Percentiles rank a stretch among this genome's conserved stretches.
Evolutionary conservation across 2,888 invertebrate species (phyloP).

Genomic region (Drosophila helvetica): DNA sequence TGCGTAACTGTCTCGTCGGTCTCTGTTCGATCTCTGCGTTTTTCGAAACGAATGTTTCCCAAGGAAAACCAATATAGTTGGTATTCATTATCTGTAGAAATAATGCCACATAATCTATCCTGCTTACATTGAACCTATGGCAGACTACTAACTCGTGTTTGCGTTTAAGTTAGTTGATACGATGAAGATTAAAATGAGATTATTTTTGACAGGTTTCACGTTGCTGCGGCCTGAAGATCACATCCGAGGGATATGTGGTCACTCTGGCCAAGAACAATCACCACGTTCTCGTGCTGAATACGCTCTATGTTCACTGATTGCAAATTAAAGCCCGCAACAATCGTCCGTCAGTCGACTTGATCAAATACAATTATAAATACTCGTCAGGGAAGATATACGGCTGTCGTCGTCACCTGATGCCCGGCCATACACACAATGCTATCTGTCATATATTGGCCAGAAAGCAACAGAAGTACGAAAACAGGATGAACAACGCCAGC

Average conservation of each 20-base stretch:
- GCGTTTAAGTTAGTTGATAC: too few species aligned
- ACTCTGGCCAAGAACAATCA: conserved; percentile 99
- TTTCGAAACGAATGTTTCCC: too few species aligned
- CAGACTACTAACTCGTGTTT: too few species aligned
- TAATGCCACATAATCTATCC: too few species aligned
- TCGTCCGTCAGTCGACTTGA: conserved; percentile 75
- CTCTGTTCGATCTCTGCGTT: too few species aligned
- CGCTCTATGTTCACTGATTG: conserved; percentile 95
- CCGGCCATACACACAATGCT: conserved; percentile 19
- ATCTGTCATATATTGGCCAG: conserved; percentile 13
- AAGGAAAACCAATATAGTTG: too few species aligned
- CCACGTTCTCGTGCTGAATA: conserved; percentile 97
- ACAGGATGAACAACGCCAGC: conserved; percentile 45
- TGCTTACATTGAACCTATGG: too few species aligned
- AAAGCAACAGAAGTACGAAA: conserved; percentile 38
- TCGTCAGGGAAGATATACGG: conserved; percentile 69
- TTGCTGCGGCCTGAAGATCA: conserved; percentile 98
- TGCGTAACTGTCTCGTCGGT: too few species aligned
- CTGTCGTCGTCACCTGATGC: conserved; percentile 60
- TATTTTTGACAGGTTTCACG: conserved; percentile 92
- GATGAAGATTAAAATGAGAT: not conserved
- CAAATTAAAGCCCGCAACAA: conserved; percentile 82
- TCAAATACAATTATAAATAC: conserved; percentile 73
- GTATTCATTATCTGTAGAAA: too few species aligned
- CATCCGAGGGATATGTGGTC: conserved; percentile 97